phyloP scores from a whole-genome alignment of 2,113 vertebrate genomes.

The human region GRCh38 chr12:73547501-73548000 shows the following conservation, averaged over 20 bases:
- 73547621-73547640: background rate
- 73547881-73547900: background rate
- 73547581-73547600: background rate
- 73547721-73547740: background rate
- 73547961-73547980: background rate
- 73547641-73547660: background rate
- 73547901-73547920: background rate
- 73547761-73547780: background rate
- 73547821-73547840: background rate
- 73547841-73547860: background rate
- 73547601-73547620: background rate
- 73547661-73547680: background rate
- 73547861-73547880: background rate
- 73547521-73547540: background rate
- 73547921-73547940: background rate
- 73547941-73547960: background rate
- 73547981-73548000: background rate
- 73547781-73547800: background rate
- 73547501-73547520: background rate
- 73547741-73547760: background rate
- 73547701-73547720: background rate
- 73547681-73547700: background rate
- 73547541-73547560: background rate
- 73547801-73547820: background rate
- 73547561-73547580: background rate